Evolutionary conservation across 2,888 invertebrate species (phyloP), one percentile per base, ranked within the genome.

Genomic region (Aspidiotus destructor): DNA sequence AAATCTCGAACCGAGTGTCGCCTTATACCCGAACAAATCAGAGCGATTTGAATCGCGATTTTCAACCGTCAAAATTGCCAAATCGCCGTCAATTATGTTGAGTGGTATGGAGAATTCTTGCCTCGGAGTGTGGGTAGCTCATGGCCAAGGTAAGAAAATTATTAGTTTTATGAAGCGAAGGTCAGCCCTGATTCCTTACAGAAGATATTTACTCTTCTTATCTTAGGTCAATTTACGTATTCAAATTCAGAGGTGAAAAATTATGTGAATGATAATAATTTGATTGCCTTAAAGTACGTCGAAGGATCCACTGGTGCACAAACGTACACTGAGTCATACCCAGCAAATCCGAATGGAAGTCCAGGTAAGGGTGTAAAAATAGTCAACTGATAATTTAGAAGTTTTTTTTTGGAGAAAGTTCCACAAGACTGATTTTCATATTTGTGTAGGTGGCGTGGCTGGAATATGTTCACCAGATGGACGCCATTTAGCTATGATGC

Each of bases 71-170:
- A 83, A 80, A 73, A 86, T 95, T 70, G 82, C 84, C 60, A 81
- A 85, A 72, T 83, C 85, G 0, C 81, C 83, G 0, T 82, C 91
- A 5, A 87, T 98, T 1, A 93, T 98, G 95, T 80, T 98, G 73
- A 79, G 81, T 65, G 90, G 86, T n/a, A 93, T 99, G 93, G 85
- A 85, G 69, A 87, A 85, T 41, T 86, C 89, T n/a, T 80, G 87
- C 1, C 81, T 97, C n/a, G 97, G 97, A 2, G 88, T 95, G 73
- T 98, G 97, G 97, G 84, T 92, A 2, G 94, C 97, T 5, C 98
- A 99, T 77, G 97, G 94, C 0, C 98, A 99, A 80, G 98, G 98
- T 72, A 54, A 13, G n/a, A 2, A n/a, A 17, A 15, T 55, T 7
- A 55, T 2, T 55, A 16, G 55, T 15, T 10, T 55, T 55, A n/a